These are phyloP conservation scores for Pygocentrus nattereri DNA, from an alignment of 2,797 vertebrate species.

Conservation along the genomic window DNA sequence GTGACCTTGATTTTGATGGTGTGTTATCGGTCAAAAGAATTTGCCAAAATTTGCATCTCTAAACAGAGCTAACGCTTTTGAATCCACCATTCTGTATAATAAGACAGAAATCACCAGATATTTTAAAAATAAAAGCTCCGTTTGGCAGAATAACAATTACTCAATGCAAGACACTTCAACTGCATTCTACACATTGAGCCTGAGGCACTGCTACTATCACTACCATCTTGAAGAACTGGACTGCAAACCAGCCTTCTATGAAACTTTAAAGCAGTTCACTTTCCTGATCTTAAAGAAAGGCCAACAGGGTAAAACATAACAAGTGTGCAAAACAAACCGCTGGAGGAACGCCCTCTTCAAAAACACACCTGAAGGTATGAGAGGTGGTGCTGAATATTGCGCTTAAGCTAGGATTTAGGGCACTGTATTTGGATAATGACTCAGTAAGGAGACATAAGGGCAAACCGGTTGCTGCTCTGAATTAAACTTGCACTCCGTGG, in stretches of 20 bases:
- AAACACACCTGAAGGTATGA: constrained; percentile 21
- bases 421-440: constrained; percentile 30
- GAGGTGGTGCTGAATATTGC: constrained; percentile 19
- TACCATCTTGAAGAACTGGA: background rate
- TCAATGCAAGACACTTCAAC: constrained; percentile 25
- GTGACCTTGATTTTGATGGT: too few relatives aligned
- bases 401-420: constrained; percentile 35
- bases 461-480: constrained; percentile 30
- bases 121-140: constrained; percentile 2
- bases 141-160: constrained; percentile 33
- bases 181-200: constrained; percentile 39
- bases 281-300: constrained; percentile 35
- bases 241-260: constrained; percentile 16
- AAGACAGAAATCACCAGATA: background rate
- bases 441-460: constrained; percentile 8
- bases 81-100: background rate
- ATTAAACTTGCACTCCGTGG: background rate
- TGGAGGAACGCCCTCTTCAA: constrained; percentile 27
- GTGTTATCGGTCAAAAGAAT: too few relatives aligned
- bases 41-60: too few relatives aligned
- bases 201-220: constrained; percentile 23
- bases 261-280: background rate
- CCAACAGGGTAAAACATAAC: constrained; percentile 5
- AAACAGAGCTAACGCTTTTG: constrained; percentile 26
- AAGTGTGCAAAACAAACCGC: constrained; percentile 21